Evolutionary conservation across 1,140 invertebrate genomes (phyloP).

Genomic region (Eulimnadia texana): DNA sequence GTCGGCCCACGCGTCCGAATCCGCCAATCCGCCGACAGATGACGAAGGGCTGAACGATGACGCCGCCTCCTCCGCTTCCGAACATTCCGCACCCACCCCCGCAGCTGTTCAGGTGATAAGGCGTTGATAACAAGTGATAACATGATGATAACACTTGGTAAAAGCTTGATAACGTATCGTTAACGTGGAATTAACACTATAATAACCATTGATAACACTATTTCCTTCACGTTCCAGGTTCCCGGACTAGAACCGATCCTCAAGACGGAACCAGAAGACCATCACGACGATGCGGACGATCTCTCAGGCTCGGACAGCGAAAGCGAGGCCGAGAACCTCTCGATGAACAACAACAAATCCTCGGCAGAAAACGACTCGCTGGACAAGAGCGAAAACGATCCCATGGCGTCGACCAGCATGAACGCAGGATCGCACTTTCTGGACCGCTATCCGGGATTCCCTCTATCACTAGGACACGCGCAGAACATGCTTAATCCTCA

Average conservation of each 20-base stretch:
- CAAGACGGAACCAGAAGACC: too few species aligned
- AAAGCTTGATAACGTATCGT: slow-evolving; percentile 17
- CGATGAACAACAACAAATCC: neutral
- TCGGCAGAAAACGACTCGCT: neutral
- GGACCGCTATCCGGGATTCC: neutral
- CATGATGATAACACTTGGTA: too few species aligned
- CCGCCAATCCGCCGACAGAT: slow-evolving; percentile 6
- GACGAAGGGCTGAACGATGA: slow-evolving; percentile 21
- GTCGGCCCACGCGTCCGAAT: neutral
- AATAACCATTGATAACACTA: too few species aligned
- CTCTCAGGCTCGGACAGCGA: neutral
- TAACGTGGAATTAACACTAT: too few species aligned
- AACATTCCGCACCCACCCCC: slow-evolving; percentile 4
- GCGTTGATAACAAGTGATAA: too few species aligned
- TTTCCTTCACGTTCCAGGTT: too few species aligned
- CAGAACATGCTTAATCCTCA: slow-evolving; percentile 8
- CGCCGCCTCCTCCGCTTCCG: slow-evolving; percentile 14
- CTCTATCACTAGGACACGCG: slow-evolving; percentile 2
- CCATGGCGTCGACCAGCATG: neutral
- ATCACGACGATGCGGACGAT: neutral
- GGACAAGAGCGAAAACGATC: neutral
- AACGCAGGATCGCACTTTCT: neutral
- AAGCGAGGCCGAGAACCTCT: neutral
- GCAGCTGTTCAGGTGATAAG: too few species aligned
- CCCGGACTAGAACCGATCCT: too few species aligned